These are phyloP conservation scores for Macaria notata DNA, from an alignment of 2,888 invertebrate species.

Conservation along the genomic window DNA sequence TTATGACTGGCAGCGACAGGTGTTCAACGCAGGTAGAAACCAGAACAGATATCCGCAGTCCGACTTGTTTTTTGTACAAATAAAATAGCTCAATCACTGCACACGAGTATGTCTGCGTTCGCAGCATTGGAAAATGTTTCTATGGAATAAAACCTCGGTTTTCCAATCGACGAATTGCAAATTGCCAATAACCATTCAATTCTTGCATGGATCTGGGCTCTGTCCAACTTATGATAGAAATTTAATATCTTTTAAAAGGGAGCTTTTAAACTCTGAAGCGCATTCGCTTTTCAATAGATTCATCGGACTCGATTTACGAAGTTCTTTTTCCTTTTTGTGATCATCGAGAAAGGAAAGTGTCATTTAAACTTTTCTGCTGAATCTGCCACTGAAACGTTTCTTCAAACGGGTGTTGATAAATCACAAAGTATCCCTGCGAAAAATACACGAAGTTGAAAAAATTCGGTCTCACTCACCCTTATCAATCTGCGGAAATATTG, in stretches of 20 bases:
- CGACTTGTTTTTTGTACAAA: slow-evolving; percentile 51
- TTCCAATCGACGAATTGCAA: slow-evolving; percentile 29
- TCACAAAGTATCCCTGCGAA: slow-evolving; percentile 50
- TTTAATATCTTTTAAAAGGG: slow-evolving; percentile 15
- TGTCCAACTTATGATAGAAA: slow-evolving; percentile 24
- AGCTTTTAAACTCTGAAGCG: slow-evolving; percentile 8
- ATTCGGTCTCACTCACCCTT: slow-evolving; percentile 49
- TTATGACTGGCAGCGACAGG: slow-evolving; percentile 61
- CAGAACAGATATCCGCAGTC: slow-evolving; percentile 41
- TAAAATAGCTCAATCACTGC: slow-evolving; percentile 44
- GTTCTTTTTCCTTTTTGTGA: slow-evolving; percentile 19
- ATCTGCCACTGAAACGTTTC: slow-evolving; percentile 47
- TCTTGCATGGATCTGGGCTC: slow-evolving; percentile 26
- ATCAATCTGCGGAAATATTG: slow-evolving; percentile 58
- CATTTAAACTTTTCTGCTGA: slow-evolving; percentile 32
- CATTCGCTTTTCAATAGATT: slow-evolving; percentile 13
- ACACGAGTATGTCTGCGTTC: slow-evolving; percentile 32
- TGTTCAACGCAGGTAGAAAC: slow-evolving; percentile 73
- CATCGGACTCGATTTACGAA: slow-evolving; percentile 10
- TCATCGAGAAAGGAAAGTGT: slow-evolving; percentile 18
- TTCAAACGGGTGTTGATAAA: slow-evolving; percentile 61
- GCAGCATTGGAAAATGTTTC: slow-evolving; percentile 25
- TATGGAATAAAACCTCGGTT: slow-evolving; percentile 23
- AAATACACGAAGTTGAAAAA: slow-evolving; percentile 51
- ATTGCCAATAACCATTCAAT: slow-evolving; percentile 36